A percentile compares a stretch with the other conserved stretches of the same genome.
phyloP scores from a whole-genome alignment of 2,797 vertebrate species.

The Sparus aurata region DNA sequence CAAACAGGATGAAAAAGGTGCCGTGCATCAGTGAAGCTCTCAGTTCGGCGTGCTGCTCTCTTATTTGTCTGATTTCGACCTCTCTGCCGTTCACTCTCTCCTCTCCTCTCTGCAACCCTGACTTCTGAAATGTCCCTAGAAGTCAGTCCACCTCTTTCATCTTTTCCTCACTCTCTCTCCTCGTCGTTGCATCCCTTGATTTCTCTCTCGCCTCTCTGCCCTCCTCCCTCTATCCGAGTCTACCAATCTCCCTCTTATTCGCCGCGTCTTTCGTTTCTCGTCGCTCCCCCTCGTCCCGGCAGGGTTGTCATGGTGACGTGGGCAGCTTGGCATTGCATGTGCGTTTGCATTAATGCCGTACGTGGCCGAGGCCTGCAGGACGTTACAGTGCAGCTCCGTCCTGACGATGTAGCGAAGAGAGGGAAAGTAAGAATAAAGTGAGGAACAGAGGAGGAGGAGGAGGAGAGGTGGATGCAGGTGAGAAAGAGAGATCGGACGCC shows the following conservation, averaged over 20 bases:
- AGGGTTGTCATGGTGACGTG: constrained; percentile 74
- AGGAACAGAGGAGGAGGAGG: not conserved
- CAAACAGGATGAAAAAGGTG: constrained; percentile 13
- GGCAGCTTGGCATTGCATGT: constrained; percentile 72
- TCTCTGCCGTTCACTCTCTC: not conserved
- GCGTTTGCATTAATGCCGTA: constrained; percentile 68
- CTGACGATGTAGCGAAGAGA: not conserved
- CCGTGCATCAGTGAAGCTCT: constrained; percentile 8
- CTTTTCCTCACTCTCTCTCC: too few relatives aligned
- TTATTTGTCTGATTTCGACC: not conserved
- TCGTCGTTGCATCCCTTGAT: not conserved
- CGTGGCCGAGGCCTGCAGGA: constrained; percentile 35
- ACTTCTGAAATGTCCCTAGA: not conserved
- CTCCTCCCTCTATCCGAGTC: not conserved
- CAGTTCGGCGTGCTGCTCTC: not conserved
- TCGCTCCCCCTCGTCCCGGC: constrained; percentile 21
- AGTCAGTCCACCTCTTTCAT: not conserved
- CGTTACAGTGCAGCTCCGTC: constrained; percentile 40
- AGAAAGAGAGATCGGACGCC: not conserved
- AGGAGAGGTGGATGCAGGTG: not conserved
- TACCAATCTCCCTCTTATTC: not conserved
- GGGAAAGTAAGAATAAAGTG: not conserved
- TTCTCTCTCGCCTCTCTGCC: not conserved
- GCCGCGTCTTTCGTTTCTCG: not conserved
- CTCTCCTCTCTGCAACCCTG: too few relatives aligned